Evolutionary conservation across 2,113 vertebrate species (phyloP).

Genomic region (Forbesichthys papilliferus): DNA sequence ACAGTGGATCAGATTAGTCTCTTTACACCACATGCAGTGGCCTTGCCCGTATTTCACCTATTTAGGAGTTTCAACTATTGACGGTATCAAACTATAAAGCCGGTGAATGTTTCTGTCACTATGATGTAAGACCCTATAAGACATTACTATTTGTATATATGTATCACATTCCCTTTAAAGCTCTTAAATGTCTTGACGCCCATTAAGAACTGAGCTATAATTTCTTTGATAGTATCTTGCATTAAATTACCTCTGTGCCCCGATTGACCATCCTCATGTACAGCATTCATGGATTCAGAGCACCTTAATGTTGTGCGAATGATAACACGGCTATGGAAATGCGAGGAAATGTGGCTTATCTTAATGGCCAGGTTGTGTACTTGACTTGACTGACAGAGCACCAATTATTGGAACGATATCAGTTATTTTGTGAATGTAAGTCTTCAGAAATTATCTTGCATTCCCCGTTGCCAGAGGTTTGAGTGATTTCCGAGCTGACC

Average conservation of each 20-base stretch:
- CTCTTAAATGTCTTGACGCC: conserved; percentile 23
- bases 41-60: neutral
- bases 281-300: conserved; percentile 15
- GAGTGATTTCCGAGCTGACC: conserved; percentile 42
- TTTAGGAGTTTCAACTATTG: conserved; percentile 8
- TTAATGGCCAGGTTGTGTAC: conserved; percentile 5
- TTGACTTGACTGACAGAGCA: neutral
- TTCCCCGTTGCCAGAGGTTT: neutral
- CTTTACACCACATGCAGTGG: conserved; percentile 17
- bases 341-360: conserved; percentile 26
- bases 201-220: neutral
- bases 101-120: neutral
- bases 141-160: conserved; percentile 5
- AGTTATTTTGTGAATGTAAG: neutral
- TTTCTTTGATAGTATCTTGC: neutral
- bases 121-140: neutral
- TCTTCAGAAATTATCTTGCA: neutral
- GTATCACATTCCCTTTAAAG: conserved; percentile 55
- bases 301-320: conserved; percentile 52
- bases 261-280: conserved; percentile 20
- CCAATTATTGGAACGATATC: neutral
- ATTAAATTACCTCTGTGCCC: conserved; percentile 9
- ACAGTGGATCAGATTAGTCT: conserved; percentile 20
- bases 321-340: conserved; percentile 43
- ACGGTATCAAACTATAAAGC: neutral